These are phyloP conservation scores for Etheostoma cragini DNA, from an alignment of 2,113 vertebrate species.

Conservation along the genomic window DNA sequence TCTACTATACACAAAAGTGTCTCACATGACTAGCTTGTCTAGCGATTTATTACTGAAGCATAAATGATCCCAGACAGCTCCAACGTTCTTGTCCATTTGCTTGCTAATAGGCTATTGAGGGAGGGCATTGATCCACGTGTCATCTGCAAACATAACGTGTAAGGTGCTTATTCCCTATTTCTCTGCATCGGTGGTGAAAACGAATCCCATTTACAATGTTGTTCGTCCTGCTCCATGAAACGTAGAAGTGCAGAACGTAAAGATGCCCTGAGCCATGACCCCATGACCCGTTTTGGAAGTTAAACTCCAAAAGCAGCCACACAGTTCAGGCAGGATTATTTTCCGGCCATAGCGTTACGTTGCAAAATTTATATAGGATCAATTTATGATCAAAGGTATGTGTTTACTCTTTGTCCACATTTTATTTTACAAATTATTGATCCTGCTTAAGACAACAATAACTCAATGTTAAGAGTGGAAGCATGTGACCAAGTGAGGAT, in stretches of 20 bases:
- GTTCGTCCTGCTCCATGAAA: slow-evolving; percentile 5
- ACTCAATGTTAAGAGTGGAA: not conserved
- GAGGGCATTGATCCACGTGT: slow-evolving; percentile 32
- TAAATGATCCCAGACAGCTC: slow-evolving; percentile 22
- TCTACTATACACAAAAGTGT: not conserved
- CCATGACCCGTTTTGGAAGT: slow-evolving; percentile 38
- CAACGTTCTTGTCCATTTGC: slow-evolving; percentile 19
- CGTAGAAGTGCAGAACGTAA: slow-evolving; percentile 19
- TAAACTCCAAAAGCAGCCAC: not conserved
- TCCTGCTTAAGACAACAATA: not conserved
- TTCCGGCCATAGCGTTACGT: not conserved
- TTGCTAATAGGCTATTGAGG: slow-evolving; percentile 21
- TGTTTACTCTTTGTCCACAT: not conserved
- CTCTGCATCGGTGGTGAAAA: slow-evolving; percentile 13
- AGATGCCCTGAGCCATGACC: slow-evolving; percentile 25
- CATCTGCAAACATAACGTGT: slow-evolving; percentile 31
- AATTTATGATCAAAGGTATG: not conserved
- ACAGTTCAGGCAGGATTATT: slow-evolving; percentile 6
- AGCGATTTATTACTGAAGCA: slow-evolving; percentile 9
- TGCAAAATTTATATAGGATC: not conserved
- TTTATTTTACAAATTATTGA: not conserved
- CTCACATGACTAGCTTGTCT: not conserved
- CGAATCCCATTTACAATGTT: not conserved
- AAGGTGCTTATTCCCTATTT: slow-evolving; percentile 4
- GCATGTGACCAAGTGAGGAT: too few relatives aligned